Conservation (phyloP, 2,797 vertebrate genomes). For the Sarcophilus harrisii region DNA sequence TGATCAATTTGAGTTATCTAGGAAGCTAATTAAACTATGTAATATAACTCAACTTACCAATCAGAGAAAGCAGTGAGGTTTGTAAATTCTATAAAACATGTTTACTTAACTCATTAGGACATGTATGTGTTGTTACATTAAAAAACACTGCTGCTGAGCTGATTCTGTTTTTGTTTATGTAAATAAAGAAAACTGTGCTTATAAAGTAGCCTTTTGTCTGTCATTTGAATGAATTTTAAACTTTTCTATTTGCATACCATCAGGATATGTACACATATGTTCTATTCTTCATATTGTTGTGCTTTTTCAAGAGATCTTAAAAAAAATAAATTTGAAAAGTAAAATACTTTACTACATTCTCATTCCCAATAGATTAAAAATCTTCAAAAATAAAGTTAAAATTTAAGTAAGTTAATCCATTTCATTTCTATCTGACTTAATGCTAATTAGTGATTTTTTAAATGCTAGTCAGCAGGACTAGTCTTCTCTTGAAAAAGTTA, state of each 20-base stretch:
- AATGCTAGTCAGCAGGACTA: neutral
- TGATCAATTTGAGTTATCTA: neutral
- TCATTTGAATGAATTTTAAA: neutral
- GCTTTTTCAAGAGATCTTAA: neutral
- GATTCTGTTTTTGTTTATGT: neutral
- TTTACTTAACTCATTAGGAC: neutral
- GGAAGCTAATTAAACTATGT: constrained; percentile 36
- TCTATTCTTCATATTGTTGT: neutral
- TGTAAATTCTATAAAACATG: neutral
- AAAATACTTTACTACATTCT: neutral
- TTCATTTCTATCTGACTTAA: neutral
- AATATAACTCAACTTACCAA: constrained; percentile 11
- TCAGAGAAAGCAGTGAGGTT: neutral
- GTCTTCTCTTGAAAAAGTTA: neutral
- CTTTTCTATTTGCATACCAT: neutral
- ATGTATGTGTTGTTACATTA: accelerated
- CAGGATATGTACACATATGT: neutral
- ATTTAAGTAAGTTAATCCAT: neutral
- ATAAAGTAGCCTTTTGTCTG: neutral
- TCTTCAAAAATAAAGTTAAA: neutral
- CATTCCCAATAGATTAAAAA: neutral
- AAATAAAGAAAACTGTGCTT: neutral
- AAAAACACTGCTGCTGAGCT: neutral
- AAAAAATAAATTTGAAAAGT: neutral
- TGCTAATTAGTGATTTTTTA: neutral